Conservation (phyloP, 2,113 vertebrate genomes). For the Eulemur macaco region DNA sequence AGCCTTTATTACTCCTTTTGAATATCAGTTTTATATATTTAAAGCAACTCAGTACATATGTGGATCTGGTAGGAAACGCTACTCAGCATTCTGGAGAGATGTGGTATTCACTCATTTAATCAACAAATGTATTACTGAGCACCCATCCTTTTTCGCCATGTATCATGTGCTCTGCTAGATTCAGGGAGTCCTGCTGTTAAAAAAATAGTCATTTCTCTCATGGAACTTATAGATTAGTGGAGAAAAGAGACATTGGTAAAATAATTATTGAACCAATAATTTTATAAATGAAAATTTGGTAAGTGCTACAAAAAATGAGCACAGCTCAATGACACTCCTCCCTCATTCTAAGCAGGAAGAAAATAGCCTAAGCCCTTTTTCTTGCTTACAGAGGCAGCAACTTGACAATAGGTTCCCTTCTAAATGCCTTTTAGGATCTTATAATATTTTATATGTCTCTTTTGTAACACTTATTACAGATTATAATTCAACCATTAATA, state of each 20-base stretch:
- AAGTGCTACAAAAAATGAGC: background rate
- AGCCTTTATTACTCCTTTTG: background rate
- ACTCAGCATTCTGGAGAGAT: background rate
- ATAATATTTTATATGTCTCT: background rate
- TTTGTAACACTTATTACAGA: background rate
- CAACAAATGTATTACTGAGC: background rate
- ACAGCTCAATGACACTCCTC: background rate
- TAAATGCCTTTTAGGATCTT: background rate
- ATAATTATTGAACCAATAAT: background rate
- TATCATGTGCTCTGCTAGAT: background rate
- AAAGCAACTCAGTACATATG: background rate
- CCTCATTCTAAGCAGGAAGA: background rate
- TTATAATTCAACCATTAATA: background rate
- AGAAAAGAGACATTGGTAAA: background rate
- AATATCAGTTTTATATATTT: background rate
- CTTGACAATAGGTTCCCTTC: background rate
- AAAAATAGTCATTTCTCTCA: background rate
- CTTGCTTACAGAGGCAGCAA: background rate
- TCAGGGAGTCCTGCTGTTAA: background rate
- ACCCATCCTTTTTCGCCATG: background rate
- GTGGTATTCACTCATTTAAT: background rate
- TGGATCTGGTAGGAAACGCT: background rate
- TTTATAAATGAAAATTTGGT: background rate
- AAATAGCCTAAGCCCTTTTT: background rate
- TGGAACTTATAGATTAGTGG: background rate